Evolutionary conservation across 2,113 vertebrate species (phyloP).

Genomic region (Carassius gibelio): DNA sequence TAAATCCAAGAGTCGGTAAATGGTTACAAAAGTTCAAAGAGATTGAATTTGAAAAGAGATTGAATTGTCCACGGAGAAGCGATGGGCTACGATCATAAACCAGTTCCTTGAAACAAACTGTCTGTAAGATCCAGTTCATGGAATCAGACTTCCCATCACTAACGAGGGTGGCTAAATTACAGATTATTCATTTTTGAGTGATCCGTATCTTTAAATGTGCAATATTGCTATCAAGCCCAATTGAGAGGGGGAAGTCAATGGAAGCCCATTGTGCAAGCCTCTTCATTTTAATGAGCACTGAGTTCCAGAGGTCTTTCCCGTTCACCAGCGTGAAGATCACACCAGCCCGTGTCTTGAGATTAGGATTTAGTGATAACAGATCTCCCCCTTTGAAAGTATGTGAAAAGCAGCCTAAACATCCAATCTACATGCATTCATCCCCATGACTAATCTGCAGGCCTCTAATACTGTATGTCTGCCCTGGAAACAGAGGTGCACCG

Average conservation of each 20-base stretch:
- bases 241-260: constrained; percentile 13
- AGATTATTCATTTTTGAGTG: neutral
- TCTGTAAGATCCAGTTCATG: too few relatives aligned
- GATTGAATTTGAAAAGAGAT: too few relatives aligned
- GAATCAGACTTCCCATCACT: too few relatives aligned
- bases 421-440: constrained; percentile 56
- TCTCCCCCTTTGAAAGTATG: constrained; percentile 46
- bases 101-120: too few relatives aligned
- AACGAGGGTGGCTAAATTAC: too few relatives aligned
- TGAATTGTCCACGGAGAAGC: too few relatives aligned
- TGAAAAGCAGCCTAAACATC: constrained; percentile 58
- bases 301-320: neutral
- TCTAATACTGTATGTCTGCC: constrained; percentile 58
- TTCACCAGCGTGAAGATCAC: neutral
- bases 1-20: neutral
- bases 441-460: constrained; percentile 55
- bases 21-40: neutral
- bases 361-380: constrained; percentile 50
- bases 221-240: neutral
- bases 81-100: too few relatives aligned
- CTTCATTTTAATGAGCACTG: constrained; percentile 44
- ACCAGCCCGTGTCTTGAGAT: constrained; percentile 44
- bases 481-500: constrained; percentile 49
- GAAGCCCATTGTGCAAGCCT: constrained; percentile 27
- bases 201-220: neutral